Percentiles rank a stretch among this genome's conserved stretches.
These are phyloP conservation scores for Catharus minimus DNA, from an alignment of 2,113 vertebrate species.

Conservation along the genomic window DNA sequence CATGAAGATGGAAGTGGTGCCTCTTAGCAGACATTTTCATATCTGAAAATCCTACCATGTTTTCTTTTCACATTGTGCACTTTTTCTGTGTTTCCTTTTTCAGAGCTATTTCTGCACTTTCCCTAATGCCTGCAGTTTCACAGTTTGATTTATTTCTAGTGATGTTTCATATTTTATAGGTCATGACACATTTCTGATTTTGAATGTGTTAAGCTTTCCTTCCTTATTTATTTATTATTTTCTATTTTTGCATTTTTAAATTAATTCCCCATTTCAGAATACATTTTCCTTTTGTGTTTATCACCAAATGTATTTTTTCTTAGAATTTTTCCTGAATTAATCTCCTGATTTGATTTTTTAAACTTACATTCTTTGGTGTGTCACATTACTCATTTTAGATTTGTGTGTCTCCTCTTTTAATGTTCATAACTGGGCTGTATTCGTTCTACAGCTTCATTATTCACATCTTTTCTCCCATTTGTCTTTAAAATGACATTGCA, in stretches of 20 bases:
- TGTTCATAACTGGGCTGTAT: not conserved
- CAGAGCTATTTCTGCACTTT: not conserved
- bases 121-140: not conserved
- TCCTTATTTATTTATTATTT: not conserved
- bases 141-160: not conserved
- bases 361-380: not conserved
- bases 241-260: not conserved
- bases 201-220: not conserved
- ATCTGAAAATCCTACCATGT: not conserved
- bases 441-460: not conserved
- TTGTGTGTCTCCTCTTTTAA: not conserved
- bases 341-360: not conserved
- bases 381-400: not conserved
- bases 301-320: not conserved
- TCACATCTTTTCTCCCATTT: not conserved
- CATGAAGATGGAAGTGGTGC: not conserved
- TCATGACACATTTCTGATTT: not conserved
- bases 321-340: not conserved
- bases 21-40: not conserved
- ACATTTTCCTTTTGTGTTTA: not conserved
- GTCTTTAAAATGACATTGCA: not conserved
- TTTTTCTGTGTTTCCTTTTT: not conserved
- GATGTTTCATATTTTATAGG: not conserved
- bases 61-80: not conserved
- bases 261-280: not conserved